These are phyloP conservation scores for Sorex maritimensis DNA, from an alignment of 2,797 vertebrate genomes.

Conservation along the genomic window DNA sequence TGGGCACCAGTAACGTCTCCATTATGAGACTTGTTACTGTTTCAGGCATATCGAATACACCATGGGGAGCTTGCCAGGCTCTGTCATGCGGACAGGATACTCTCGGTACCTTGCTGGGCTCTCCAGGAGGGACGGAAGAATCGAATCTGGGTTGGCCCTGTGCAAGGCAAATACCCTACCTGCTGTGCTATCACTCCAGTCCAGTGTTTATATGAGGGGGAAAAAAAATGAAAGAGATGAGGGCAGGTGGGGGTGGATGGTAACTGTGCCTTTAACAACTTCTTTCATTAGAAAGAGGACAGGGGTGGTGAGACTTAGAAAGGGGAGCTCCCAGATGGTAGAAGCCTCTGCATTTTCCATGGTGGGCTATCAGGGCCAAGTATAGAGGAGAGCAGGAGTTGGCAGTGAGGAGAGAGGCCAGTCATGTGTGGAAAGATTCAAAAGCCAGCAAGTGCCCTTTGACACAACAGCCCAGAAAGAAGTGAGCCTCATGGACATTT, in stretches of 20 bases:
- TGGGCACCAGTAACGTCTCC: no score
- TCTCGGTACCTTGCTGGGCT: no score
- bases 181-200: no score
- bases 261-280: neutral
- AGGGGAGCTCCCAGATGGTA: neutral
- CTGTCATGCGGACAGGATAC: no score
- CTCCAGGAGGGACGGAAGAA: no score
- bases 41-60: no score
- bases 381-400: neutral
- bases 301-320: neutral
- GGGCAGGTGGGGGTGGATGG: no score
- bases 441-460: neutral
- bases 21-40: no score
- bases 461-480: neutral
- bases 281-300: neutral
- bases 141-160: no score
- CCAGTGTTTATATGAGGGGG: neutral
- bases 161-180: no score
- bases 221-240: no score
- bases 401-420: neutral
- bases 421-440: neutral
- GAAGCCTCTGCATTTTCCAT: neutral
- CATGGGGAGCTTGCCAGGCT: no score
- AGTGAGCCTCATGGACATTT: accelerated
- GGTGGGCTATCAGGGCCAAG: neutral